Percentiles rank a stretch among this genome's conserved stretches.
Evolutionary conservation across 2,888 invertebrate species (phyloP).

Genomic region (Ceramica pisi): DNA sequence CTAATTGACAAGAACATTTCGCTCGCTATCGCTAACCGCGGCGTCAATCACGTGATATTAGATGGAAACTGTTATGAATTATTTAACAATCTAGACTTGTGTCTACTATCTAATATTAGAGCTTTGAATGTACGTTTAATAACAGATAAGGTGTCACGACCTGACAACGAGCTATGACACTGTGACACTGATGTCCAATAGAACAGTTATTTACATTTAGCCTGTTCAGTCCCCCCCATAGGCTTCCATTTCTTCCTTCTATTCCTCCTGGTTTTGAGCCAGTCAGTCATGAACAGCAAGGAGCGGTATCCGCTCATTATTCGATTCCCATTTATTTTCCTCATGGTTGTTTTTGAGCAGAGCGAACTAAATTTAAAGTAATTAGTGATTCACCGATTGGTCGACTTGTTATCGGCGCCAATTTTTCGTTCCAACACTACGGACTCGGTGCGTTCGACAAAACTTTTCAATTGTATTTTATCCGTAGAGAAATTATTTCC

Average conservation of each 20-base stretch:
- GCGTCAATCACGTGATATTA: background rate
- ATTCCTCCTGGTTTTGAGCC: too few relatives aligned
- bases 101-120: background rate
- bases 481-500: slow-evolving; percentile 50
- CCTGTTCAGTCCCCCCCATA: too few relatives aligned
- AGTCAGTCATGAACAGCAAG: background rate
- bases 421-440: slow-evolving; percentile 10
- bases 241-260: too few relatives aligned
- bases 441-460: slow-evolving; percentile 9
- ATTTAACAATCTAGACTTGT: background rate
- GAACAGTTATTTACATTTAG: background rate
- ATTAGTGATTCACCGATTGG: slow-evolving; percentile 1
- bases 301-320: too few relatives aligned
- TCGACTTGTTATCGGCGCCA: background rate
- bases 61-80: background rate
- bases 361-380: background rate
- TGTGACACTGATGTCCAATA: background rate
- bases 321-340: background rate
- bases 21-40: background rate
- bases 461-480: slow-evolving; percentile 50
- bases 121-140: background rate
- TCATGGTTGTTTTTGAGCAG: background rate
- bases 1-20: slow-evolving; percentile 4
- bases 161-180: background rate
- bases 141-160: background rate